phyloP scores from a whole-genome alignment of 2,113 vertebrate genomes.

The Sprattus sprattus region DNA sequence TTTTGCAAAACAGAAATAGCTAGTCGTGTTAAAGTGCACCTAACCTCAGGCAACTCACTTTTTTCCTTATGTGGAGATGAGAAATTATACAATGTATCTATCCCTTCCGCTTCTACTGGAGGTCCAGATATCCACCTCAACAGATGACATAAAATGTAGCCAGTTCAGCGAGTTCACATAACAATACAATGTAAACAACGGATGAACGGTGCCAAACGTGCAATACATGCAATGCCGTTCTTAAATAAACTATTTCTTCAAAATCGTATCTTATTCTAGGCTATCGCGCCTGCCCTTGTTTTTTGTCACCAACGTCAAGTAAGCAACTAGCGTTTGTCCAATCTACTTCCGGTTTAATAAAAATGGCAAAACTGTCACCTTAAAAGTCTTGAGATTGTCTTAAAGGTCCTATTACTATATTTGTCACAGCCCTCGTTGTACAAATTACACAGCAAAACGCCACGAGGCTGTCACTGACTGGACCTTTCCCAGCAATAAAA shows the following conservation, averaged over 20 bases:
- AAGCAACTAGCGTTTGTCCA: background rate
- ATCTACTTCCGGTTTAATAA: background rate
- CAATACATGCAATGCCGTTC: background rate
- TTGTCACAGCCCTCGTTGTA: background rate
- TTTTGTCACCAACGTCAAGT: constrained; percentile 15
- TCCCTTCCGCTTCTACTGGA: constrained; percentile 15
- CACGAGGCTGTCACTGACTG: no score
- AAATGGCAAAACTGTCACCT: background rate
- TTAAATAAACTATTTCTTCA: background rate
- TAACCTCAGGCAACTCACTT: constrained; percentile 19
- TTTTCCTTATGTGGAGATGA: constrained; percentile 20
- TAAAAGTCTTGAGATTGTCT: background rate
- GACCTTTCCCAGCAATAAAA: background rate
- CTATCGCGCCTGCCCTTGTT: constrained; percentile 11
- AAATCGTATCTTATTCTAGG: background rate
- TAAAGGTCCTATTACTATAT: background rate
- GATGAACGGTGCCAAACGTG: background rate
- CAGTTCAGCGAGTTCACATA: background rate
- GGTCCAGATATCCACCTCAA: constrained; percentile 14
- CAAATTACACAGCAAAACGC: background rate
- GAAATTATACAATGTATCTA: constrained; percentile 14
- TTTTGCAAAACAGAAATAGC: constrained; percentile 12
- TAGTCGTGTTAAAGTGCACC: background rate
- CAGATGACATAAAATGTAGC: constrained; percentile 14
- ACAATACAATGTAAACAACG: background rate